Percentiles rank a stretch among this genome's conserved stretches.
Conservation (phyloP, 2,888 invertebrate genomes). For the Drosophila formosana region DNA sequence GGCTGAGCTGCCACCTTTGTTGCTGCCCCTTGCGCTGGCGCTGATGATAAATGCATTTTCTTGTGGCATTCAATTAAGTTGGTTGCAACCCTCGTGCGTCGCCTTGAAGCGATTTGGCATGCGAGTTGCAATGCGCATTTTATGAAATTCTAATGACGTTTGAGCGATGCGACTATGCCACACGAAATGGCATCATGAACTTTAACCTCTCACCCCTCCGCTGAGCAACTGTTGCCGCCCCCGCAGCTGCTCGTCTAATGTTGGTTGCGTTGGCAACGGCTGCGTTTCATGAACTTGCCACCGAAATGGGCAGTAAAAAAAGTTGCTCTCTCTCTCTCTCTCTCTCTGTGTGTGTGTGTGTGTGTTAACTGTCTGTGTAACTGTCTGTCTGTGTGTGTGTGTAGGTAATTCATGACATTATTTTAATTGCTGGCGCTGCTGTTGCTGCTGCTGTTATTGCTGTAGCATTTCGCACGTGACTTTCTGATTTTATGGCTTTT, state of each 20-base stretch:
- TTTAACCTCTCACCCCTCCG: neutral
- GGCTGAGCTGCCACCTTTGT: neutral
- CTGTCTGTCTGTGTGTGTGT: conserved; percentile 19
- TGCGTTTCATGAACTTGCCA: conserved; percentile 69
- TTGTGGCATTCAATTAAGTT: conserved; percentile 74
- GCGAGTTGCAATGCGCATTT: conserved; percentile 59
- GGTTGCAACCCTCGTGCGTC: conserved; percentile 30
- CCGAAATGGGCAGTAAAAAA: conserved; percentile 65
- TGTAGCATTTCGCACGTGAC: conserved; percentile 80
- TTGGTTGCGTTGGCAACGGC: conserved; percentile 53
- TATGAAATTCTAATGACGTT: conserved; percentile 75
- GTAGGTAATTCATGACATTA: conserved; percentile 78
- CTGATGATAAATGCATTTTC: conserved; percentile 77
- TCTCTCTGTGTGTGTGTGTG: conserved; percentile 9
- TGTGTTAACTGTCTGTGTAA: conserved; percentile 25
- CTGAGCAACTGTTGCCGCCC: conserved; percentile 1
- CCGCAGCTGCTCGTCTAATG: conserved; percentile 31
- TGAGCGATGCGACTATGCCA: conserved; percentile 52
- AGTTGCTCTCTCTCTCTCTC: conserved; percentile 43
- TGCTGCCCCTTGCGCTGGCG: neutral
- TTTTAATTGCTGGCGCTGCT: conserved; percentile 72
- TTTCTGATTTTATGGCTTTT: conserved; percentile 82
- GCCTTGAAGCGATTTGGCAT: conserved; percentile 59
- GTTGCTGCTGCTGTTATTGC: conserved; percentile 51
- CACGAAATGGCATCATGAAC: neutral